Evolutionary conservation across 2,888 invertebrate genomes (phyloP), one percentile per base, ranked within the genome.

Genomic region (Rotaria sp.): DNA sequence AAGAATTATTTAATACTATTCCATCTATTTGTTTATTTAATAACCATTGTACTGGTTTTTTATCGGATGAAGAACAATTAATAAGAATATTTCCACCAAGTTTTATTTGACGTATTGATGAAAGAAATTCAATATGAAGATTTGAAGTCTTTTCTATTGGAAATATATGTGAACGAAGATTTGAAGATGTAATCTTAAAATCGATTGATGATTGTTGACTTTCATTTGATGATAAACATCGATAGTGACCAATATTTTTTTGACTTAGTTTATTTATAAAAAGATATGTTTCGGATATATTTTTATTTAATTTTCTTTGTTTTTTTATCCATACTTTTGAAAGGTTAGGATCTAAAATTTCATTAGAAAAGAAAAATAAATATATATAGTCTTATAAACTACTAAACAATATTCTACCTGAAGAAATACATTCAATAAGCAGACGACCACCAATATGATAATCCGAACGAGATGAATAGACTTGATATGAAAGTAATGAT

Each of bases 71-170:
- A 38, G 24, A 80, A 80, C 80, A 80, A 5, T 80, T 80, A n/a
- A 80, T 26, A 45, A 80, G 41, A n/a, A 80, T 45, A 80, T 80
- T 80, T 80, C 80, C 80, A 45, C 35, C n/a, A n/a, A 45, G 45
- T 80, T 80, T 80, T 7, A 80, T 13, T 45, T 80, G 45, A 45
- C 13, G 26, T 10, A 41, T n/a, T 26, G 80, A 45, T 45, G 80
- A 80, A 11, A 45, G 41, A 41, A 80, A 80, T 26, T 80, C 45
- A 45, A 80, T 45, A 13, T 45, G 80, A 80, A 80, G 10, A 45
- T 41, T 7, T 0, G 80, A 80, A 45, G 26, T n/a, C 2, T 26
- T 26, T 4, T n/a, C n/a, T 26, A 26, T n/a, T 80, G 80, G 80
- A 7, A 80, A 80, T 7, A 3, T 15, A n/a, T 80, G 41, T 7